Evolutionary conservation across 2,797 vertebrate genomes (phyloP).

Genomic region (Yasuhikotakia modesta): DNA sequence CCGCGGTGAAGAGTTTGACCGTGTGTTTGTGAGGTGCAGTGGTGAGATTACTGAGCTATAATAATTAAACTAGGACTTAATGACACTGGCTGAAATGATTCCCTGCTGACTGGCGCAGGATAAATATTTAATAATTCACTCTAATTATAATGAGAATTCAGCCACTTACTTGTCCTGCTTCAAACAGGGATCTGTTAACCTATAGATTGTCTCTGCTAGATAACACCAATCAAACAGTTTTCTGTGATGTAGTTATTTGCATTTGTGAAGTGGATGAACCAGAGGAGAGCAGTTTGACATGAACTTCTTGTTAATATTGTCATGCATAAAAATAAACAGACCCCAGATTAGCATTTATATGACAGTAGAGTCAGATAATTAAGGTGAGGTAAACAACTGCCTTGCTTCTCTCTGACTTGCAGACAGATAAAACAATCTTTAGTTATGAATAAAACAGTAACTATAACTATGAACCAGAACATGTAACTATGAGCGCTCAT

Average conservation of each 20-base stretch:
- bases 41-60: constrained; percentile 71
- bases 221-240: constrained; percentile 22
- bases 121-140: constrained; percentile 78
- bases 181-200: constrained; percentile 47
- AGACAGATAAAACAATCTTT: background rate
- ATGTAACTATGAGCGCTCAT: too few species aligned
- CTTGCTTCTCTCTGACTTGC: background rate
- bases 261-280: background rate
- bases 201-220: constrained; percentile 16
- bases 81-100: constrained; percentile 70
- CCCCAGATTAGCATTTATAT: background rate
- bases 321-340: background rate
- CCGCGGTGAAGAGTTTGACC: constrained; percentile 69
- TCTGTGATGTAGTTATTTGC: constrained; percentile 11
- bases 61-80: constrained; percentile 79
- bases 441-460: background rate
- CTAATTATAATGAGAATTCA: constrained; percentile 69
- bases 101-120: constrained; percentile 64
- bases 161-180: constrained; percentile 67
- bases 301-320: background rate
- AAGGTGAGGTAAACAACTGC: background rate
- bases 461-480: background rate
- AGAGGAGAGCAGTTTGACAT: constrained; percentile 6
- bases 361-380: background rate
- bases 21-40: constrained; percentile 63